Evolutionary conservation across 2,888 invertebrate genomes (phyloP), one percentile per base, ranked within the genome.

Genomic region (Parelbella ahira): DNA sequence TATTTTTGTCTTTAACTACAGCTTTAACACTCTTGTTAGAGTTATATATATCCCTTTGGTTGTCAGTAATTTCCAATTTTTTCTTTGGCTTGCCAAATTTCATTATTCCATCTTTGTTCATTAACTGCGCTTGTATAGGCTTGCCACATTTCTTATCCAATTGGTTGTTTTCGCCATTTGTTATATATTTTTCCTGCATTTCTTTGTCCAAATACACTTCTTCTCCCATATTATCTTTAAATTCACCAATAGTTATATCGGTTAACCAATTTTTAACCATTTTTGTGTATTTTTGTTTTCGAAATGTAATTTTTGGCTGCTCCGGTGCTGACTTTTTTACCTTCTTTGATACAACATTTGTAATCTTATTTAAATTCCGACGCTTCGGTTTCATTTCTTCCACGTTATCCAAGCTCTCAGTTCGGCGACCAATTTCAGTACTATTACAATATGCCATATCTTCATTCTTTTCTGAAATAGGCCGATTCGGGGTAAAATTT

Each of bases 81-180:
- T 43, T 19, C 51, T 61, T 59, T 3, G 81, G 78, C 45, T 70
- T 80, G 10, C 51, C 49, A 46, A 62, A 86, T 51, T 84, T 86
- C 83, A 86, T 82, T 12, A 74, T 48, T 1, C 84, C 84, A 44
- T 60, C 69, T 58, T 73, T 80, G 42, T 86, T 83, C 1, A 68
- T 61, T 33, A 86, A 51, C 48, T 66, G 66, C 1, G 84, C 54
- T 63, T 86, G 86, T 7, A 83, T 47, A 2, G 60, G 53, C 54
- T 68, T 79, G 1, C 37, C 51, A n/a, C 21, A 19, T 27, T 43
- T 53, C 19, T 48, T 51, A 12, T 51, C 8, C 1, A 11, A 2
- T 19, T 48, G 19, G 8, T 45, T 18, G 1, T n/a, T 19, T 4
- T 12, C 15, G 29, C 25, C 10, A 9, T 33, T 23, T 12, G 1